phyloP scores from a whole-genome alignment of 2,797 vertebrate genomes.

The Rhabdophis nuchalis region DNA sequence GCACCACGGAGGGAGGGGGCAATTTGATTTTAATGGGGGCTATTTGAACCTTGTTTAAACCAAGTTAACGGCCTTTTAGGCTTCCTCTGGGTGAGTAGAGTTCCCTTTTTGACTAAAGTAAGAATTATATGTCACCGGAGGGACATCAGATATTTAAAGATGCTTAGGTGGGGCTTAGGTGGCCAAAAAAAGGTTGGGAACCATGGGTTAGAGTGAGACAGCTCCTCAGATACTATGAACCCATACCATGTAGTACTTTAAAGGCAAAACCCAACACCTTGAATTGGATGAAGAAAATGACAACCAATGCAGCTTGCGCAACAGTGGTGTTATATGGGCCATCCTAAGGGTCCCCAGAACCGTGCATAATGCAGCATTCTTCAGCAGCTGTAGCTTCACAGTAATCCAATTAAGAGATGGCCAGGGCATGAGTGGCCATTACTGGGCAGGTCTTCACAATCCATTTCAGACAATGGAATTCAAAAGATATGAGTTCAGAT shows the following conservation, averaged over 20 bases:
- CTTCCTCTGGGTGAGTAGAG: no score
- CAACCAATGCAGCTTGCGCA: not conserved
- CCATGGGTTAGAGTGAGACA: not conserved
- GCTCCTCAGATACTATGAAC: not conserved
- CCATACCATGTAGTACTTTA: not conserved
- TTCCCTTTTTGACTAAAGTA: no score
- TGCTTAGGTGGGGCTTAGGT: no score
- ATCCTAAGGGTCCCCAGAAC: not conserved
- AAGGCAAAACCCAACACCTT: not conserved
- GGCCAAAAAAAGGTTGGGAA: no score
- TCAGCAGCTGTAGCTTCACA: not conserved
- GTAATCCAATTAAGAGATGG: not conserved
- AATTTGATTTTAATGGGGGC: no score
- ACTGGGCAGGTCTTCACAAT: not conserved
- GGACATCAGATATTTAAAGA: no score
- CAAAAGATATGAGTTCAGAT: slow-evolving; percentile 49
- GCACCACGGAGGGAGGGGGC: no score
- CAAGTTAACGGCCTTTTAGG: no score
- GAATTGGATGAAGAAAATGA: not conserved
- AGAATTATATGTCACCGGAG: no score
- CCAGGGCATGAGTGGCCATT: no score
- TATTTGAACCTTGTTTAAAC: no score
- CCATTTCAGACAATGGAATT: slow-evolving; percentile 44
- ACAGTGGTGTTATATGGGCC: not conserved
- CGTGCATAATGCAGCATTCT: not conserved